Conservation (phyloP, 2,888 invertebrate genomes). For the Ephialtes manifestator region DNA sequence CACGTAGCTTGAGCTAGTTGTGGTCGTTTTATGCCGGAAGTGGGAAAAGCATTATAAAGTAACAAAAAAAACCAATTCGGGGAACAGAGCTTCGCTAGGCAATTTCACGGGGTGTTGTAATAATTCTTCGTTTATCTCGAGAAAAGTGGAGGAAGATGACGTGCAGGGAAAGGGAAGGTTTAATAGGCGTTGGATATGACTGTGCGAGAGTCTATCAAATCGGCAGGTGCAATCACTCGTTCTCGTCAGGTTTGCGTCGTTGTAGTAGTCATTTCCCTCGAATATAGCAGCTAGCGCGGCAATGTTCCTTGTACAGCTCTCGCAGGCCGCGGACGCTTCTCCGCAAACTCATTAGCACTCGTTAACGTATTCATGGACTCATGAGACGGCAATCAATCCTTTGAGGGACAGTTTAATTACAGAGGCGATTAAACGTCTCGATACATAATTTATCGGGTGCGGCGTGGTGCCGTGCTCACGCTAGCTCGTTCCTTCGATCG, state of each 20-base stretch:
- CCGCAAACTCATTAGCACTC: slow-evolving; percentile 74
- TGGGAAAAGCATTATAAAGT: slow-evolving; percentile 26
- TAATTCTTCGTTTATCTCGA: slow-evolving; percentile 66
- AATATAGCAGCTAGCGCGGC: slow-evolving; percentile 19
- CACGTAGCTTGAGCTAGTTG: slow-evolving; percentile 62
- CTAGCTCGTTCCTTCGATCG: slow-evolving; percentile 3
- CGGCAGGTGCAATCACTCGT: slow-evolving; percentile 60
- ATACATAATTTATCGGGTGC: slow-evolving; percentile 80
- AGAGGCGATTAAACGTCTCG: slow-evolving; percentile 86
- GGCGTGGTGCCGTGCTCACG: slow-evolving; percentile 47
- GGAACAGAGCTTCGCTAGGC: slow-evolving; percentile 22
- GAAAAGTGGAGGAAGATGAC: slow-evolving; percentile 37
- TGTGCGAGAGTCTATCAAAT: slow-evolving; percentile 50
- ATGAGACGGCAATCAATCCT: slow-evolving; percentile 86
- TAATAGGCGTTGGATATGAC: slow-evolving; percentile 30
- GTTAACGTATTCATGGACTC: slow-evolving; percentile 86
- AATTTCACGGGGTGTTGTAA: slow-evolving; percentile 51
- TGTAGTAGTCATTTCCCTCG: slow-evolving; percentile 28
- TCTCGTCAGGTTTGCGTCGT: background rate
- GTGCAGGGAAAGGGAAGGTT: background rate
- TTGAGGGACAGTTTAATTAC: slow-evolving; percentile 86
- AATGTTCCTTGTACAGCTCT: slow-evolving; percentile 23
- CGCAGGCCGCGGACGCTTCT: slow-evolving; percentile 53
- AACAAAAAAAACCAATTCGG: slow-evolving; percentile 27
- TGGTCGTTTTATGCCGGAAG: slow-evolving; percentile 43